Conservation (phyloP, 2,797 vertebrate genomes). For the Eulemur rubriventer region DNA sequence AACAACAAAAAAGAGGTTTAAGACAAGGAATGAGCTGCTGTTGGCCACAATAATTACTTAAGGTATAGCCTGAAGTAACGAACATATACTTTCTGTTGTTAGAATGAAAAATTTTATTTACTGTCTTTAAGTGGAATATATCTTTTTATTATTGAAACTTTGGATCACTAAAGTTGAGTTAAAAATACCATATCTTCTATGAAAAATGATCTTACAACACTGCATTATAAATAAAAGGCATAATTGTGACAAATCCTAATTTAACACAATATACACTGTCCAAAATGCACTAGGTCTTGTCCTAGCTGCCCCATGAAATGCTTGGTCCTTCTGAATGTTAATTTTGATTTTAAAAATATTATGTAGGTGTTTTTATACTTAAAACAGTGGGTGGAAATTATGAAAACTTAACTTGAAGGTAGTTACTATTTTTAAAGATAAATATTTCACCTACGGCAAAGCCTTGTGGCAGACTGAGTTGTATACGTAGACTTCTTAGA, state of each 20-base stretch:
- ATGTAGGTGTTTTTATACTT: not conserved
- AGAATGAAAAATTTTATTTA: not conserved
- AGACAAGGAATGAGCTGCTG: slow-evolving; percentile 30
- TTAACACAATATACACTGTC: not conserved
- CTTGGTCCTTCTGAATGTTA: not conserved
- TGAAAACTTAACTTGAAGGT: slow-evolving; percentile 37
- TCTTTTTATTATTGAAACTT: not conserved
- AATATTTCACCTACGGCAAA: not conserved
- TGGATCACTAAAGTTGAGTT: not conserved
- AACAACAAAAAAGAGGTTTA: slow-evolving; percentile 17
- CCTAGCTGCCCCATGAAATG: not conserved
- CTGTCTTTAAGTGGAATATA: not conserved
- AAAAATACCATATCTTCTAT: not conserved
- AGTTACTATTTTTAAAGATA: slow-evolving; percentile 42
- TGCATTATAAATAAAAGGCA: slow-evolving; percentile 5
- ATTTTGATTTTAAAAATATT: not conserved
- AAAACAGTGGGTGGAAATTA: not conserved
- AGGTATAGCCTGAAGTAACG: not conserved
- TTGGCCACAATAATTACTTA: slow-evolving; percentile 26
- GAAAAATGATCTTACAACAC: not conserved
- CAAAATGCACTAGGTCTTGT: not conserved
- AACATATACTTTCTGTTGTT: not conserved
- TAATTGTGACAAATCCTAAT: slow-evolving; percentile 3
- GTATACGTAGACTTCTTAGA: slow-evolving; percentile 44
- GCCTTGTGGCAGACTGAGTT: slow-evolving; percentile 12